These are phyloP conservation scores for Gobio occitaniae DNA, from an alignment of 2,797 vertebrate genomes.

Conservation along the genomic window DNA sequence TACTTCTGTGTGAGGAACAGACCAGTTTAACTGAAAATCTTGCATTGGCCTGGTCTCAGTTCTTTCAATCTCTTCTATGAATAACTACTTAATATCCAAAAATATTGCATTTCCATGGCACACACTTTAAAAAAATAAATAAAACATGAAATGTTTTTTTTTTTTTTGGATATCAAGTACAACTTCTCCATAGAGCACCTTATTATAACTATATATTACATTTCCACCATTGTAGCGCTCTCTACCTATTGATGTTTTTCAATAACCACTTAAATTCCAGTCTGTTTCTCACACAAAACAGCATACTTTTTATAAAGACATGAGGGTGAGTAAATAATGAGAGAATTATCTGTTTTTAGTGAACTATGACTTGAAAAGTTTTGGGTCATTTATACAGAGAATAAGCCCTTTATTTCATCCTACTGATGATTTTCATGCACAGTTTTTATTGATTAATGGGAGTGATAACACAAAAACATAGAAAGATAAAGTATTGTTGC, in stretches of 20 bases:
- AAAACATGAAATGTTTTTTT: too few species aligned
- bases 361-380: neutral
- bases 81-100: too few species aligned
- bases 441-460: neutral
- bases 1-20: neutral
- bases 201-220: neutral
- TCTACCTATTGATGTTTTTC: neutral
- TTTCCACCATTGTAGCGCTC: neutral
- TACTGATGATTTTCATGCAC: neutral
- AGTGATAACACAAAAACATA: neutral
- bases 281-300: neutral
- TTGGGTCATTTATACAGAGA: neutral
- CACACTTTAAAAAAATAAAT: neutral
- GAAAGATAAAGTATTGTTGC: neutral
- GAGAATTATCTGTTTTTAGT: neutral
- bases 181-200: neutral
- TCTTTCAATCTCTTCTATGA: neutral
- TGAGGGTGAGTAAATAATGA: neutral
- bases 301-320: neutral
- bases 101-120: neutral
- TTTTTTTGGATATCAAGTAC: neutral
- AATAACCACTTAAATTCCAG: neutral
- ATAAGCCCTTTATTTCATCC: conserved; percentile 14
- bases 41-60: neutral
- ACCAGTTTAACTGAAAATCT: neutral